phyloP scores from a whole-genome alignment of 1,140 invertebrate genomes.

The Anadara kagoshimensis region DNA sequence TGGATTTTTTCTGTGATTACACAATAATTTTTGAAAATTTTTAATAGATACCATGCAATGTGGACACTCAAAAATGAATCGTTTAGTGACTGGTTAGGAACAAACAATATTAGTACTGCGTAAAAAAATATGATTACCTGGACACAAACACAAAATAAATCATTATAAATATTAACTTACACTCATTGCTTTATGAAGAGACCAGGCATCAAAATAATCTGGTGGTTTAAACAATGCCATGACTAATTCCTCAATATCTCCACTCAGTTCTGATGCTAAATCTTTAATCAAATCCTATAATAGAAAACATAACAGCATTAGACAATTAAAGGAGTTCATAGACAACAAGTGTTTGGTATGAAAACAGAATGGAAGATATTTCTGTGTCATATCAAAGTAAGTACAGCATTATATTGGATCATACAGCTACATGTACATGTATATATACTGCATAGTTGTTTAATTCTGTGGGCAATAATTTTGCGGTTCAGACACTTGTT shows the following conservation, averaged over 20 bases:
- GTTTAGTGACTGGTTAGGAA: neutral
- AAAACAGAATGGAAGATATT: too few species aligned
- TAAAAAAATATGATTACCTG: neutral
- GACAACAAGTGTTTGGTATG: neutral
- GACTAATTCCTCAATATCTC: conserved; percentile 65
- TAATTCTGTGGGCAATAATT: too few species aligned
- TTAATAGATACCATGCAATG: neutral
- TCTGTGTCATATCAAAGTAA: too few species aligned
- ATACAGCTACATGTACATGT: too few species aligned
- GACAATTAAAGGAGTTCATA: neutral
- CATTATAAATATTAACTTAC: conserved; percentile 48
- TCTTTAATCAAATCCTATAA: conserved; percentile 68
- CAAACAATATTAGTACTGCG: neutral
- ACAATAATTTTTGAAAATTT: too few species aligned
- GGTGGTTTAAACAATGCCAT: conserved; percentile 66
- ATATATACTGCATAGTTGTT: too few species aligned
- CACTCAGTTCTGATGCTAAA: conserved; percentile 65
- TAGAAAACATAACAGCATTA: conserved; percentile 4
- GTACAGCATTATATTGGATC: too few species aligned
- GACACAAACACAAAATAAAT: neutral
- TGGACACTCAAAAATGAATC: neutral
- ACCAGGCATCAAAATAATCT: conserved; percentile 83
- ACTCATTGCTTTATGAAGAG: conserved; percentile 93
- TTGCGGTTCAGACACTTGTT: too few species aligned
- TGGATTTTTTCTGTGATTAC: too few species aligned